Conservation (phyloP, 2,888 invertebrate species). For the Hemaris fuciformis region DNA sequence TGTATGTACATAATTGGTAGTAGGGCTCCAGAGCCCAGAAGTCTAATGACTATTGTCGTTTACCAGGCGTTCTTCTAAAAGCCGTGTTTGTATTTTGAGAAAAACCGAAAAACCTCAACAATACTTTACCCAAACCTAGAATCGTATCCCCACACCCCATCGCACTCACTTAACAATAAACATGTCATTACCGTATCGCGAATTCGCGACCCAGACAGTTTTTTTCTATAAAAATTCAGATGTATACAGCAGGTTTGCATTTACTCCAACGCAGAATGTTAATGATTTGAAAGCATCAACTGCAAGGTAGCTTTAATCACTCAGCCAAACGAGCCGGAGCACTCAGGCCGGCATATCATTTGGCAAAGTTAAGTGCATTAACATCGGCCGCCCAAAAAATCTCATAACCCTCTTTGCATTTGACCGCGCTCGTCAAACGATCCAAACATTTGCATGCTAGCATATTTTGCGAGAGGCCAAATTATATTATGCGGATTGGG, state of each 20-base stretch:
- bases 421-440: neutral
- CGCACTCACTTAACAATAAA: too few relatives aligned
- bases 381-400: neutral
- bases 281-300: neutral
- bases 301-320: neutral
- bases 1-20: too few relatives aligned
- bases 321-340: neutral
- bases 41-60: too few relatives aligned
- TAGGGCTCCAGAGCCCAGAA: too few relatives aligned
- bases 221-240: too few relatives aligned
- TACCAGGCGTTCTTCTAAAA: too few relatives aligned
- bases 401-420: neutral
- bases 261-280: neutral
- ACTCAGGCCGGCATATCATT: neutral
- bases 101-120: too few relatives aligned
- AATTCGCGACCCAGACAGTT: too few relatives aligned
- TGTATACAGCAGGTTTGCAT: neutral
- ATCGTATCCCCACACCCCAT: too few relatives aligned
- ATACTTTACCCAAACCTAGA: too few relatives aligned
- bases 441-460: neutral
- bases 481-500: neutral
- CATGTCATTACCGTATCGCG: too few relatives aligned
- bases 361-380: neutral
- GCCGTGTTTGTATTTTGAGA: too few relatives aligned
- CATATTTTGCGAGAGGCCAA: neutral